A percentile compares a stretch with the other conserved stretches of the same genome.
Evolutionary conservation across 30 jellyfish, hydroid and myxozoan genomes (phyloP).

Genomic region (Hydractinia echinata): DNA sequence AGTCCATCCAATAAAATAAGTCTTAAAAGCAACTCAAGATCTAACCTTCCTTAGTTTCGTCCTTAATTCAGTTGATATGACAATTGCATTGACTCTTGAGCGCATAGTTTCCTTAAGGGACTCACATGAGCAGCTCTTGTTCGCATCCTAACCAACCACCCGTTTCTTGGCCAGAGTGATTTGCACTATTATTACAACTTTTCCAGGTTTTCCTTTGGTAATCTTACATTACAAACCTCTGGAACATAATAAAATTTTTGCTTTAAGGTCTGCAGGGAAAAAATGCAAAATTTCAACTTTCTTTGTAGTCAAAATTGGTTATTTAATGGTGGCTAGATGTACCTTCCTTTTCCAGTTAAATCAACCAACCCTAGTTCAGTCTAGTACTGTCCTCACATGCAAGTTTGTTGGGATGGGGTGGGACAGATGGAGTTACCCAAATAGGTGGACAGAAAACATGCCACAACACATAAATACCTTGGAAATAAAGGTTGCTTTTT

Average conservation of each 20-base stretch:
- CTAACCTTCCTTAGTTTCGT: constrained; percentile 19
- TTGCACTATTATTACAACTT: constrained; percentile 22
- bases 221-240: constrained; percentile 27
- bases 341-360: no score
- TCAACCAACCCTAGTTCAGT: constrained; percentile 15
- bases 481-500: constrained; percentile 31
- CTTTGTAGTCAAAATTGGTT: no score
- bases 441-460: constrained; percentile 29
- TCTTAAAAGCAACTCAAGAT: not conserved
- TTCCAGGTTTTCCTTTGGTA: constrained; percentile 44
- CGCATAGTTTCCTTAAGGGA: not conserved
- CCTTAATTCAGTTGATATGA: no score
- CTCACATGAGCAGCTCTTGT: not conserved
- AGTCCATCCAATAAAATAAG: constrained; percentile 14
- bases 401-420: constrained; percentile 59
- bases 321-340: no score
- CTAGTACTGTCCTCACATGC: constrained; percentile 45
- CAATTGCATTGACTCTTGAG: no score
- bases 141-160: not conserved
- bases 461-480: constrained; percentile 36
- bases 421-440: constrained; percentile 25
- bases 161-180: constrained; percentile 11
- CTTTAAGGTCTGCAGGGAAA: constrained; percentile 27
- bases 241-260: constrained; percentile 30
- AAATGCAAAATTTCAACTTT: constrained; percentile 20